These are phyloP conservation scores for Amphilophus citrinellus DNA, from an alignment of 2,113 vertebrate genomes.

Conservation along the genomic window DNA sequence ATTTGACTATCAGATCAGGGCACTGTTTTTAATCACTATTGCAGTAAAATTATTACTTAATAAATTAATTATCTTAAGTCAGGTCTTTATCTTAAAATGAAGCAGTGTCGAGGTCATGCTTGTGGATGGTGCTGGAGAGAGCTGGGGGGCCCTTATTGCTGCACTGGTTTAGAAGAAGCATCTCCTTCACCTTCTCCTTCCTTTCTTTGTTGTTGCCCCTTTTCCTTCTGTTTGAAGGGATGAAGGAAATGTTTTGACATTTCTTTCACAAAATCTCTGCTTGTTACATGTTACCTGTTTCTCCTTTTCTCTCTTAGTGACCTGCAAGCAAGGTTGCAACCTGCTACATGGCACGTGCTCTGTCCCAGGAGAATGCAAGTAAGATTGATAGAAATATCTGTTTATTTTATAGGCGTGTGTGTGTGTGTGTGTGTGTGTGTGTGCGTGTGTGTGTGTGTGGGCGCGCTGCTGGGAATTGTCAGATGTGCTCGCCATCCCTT, in stretches of 20 bases:
- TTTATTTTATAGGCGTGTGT: too few species aligned
- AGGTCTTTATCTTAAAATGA: not conserved
- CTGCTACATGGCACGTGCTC: slow-evolving; percentile 89
- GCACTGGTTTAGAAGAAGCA: slow-evolving; percentile 40
- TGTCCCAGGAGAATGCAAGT: slow-evolving; percentile 93
- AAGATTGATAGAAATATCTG: slow-evolving; percentile 66
- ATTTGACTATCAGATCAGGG: too few species aligned
- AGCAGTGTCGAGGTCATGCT: not conserved
- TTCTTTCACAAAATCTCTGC: too few species aligned
- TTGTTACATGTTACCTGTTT: not conserved
- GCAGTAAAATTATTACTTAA: too few species aligned
- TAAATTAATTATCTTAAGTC: too few species aligned
- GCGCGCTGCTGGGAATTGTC: too few species aligned
- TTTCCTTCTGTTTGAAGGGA: not conserved
- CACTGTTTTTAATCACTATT: too few species aligned
- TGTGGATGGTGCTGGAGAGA: slow-evolving; percentile 48
- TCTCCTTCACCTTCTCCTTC: too few species aligned
- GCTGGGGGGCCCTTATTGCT: slow-evolving; percentile 40
- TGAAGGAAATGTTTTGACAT: slow-evolving; percentile 4
- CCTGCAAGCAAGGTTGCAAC: slow-evolving; percentile 96
- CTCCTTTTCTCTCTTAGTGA: slow-evolving; percentile 80
- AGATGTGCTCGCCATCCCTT: too few species aligned
- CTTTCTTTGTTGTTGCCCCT: too few species aligned
- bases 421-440: too few species aligned
- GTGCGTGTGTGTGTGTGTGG: too few species aligned